Evolutionary conservation across 2,113 vertebrate genomes (phyloP).

Genomic region (Scytalopus superciliaris): DNA sequence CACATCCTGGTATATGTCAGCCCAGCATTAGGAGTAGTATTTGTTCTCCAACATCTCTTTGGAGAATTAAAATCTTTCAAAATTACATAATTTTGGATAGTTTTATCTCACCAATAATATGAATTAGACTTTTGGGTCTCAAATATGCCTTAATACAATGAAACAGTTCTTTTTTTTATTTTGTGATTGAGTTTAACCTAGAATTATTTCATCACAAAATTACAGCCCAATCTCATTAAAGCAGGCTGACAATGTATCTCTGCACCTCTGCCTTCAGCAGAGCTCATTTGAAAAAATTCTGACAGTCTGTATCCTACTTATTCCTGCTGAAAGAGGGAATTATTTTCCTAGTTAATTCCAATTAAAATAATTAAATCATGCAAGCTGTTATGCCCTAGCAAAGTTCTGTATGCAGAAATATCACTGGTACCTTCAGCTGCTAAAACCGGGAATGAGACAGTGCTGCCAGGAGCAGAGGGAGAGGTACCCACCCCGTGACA

Average conservation of each 20-base stretch:
- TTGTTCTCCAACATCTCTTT: neutral
- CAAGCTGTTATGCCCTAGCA: neutral
- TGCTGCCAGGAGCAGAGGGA: neutral
- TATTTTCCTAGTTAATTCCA: conserved; percentile 24
- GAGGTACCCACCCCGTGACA: fast-evolving
- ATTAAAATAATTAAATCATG: conserved; percentile 40
- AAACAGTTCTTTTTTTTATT: neutral
- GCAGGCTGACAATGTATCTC: neutral
- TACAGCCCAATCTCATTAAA: conserved; percentile 44
- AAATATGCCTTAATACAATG: neutral
- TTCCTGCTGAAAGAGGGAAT: conserved; percentile 3
- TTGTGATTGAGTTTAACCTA: neutral
- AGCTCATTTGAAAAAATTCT: conserved; percentile 2
- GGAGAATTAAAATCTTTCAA: neutral
- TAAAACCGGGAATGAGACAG: neutral
- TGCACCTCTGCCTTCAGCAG: neutral
- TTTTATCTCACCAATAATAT: conserved; percentile 32
- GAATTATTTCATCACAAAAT: conserved; percentile 36
- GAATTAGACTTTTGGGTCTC: neutral
- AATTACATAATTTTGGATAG: neutral
- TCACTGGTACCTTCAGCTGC: neutral
- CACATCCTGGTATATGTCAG: neutral
- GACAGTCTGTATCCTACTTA: neutral
- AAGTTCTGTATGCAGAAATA: neutral
- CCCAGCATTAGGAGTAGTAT: neutral